Evolutionary conservation across 2,113 vertebrate species (phyloP).

Genomic region (Plotosus lineatus): DNA sequence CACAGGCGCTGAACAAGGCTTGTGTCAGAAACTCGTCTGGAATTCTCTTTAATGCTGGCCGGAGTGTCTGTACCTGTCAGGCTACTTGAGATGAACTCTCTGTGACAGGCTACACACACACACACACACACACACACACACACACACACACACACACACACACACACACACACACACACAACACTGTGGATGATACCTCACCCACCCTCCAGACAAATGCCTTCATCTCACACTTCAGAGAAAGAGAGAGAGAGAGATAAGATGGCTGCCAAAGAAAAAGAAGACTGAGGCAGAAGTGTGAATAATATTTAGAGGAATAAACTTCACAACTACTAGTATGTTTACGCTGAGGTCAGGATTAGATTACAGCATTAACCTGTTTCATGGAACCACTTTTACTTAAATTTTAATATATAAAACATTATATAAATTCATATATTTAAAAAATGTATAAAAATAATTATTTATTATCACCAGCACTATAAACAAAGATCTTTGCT

Average conservation of each 20-base stretch:
- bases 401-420: not conserved
- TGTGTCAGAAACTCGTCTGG: slow-evolving; percentile 52
- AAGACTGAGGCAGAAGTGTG: not conserved
- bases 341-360: not conserved
- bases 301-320: too few relatives aligned
- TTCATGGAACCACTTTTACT: not conserved
- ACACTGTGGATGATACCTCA: slow-evolving; percentile 41
- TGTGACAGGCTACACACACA: slow-evolving; percentile 43
- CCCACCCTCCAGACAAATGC: slow-evolving; percentile 53
- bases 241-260: slow-evolving; percentile 37
- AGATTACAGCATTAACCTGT: not conserved
- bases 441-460: not conserved
- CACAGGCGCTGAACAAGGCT: slow-evolving; percentile 45
- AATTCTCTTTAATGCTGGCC: slow-evolving; percentile 56
- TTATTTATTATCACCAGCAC: not conserved
- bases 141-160: slow-evolving; percentile 28
- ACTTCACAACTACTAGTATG: too few relatives aligned
- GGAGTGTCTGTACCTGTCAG: slow-evolving; percentile 59
- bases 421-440: too few relatives aligned
- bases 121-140: slow-evolving; percentile 7
- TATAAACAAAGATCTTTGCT: not conserved
- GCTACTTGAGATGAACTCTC: slow-evolving; percentile 48
- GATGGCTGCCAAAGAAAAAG: slow-evolving; percentile 20
- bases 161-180: slow-evolving; percentile 28
- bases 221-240: slow-evolving; percentile 56